Evolutionary conservation across 2,888 invertebrate genomes (phyloP).

Genomic region (Resseliella maxima): DNA sequence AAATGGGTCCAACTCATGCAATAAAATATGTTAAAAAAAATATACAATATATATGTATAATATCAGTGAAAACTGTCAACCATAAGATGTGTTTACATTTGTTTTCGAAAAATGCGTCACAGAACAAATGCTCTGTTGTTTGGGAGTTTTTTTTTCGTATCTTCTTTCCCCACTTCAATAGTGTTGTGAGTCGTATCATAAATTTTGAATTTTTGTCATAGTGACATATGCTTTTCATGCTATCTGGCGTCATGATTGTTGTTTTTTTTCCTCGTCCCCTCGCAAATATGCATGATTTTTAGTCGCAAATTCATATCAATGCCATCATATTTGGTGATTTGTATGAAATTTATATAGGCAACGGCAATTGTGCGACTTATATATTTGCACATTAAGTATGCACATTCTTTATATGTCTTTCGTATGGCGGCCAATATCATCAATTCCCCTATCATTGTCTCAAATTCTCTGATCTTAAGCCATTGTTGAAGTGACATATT

Average conservation of each 20-base stretch:
- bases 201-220: neutral
- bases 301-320: neutral
- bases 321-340: neutral
- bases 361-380: conserved; percentile 17
- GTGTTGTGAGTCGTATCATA: conserved; percentile 1
- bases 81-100: neutral
- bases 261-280: neutral
- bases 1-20: neutral
- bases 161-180: neutral
- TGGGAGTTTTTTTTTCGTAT: too few relatives aligned
- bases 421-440: neutral
- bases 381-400: neutral
- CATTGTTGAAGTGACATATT: neutral
- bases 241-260: neutral
- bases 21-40: neutral
- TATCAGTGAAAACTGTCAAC: neutral
- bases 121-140: neutral
- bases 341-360: neutral
- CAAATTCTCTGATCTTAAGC: neutral
- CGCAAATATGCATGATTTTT: neutral
- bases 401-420: neutral
- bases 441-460: neutral
- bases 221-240: conserved; percentile 30
- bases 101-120: neutral
- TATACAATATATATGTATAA: too few relatives aligned